Conservation (phyloP, 2,113 vertebrate genomes). For the Saccopteryx leptura region DNA sequence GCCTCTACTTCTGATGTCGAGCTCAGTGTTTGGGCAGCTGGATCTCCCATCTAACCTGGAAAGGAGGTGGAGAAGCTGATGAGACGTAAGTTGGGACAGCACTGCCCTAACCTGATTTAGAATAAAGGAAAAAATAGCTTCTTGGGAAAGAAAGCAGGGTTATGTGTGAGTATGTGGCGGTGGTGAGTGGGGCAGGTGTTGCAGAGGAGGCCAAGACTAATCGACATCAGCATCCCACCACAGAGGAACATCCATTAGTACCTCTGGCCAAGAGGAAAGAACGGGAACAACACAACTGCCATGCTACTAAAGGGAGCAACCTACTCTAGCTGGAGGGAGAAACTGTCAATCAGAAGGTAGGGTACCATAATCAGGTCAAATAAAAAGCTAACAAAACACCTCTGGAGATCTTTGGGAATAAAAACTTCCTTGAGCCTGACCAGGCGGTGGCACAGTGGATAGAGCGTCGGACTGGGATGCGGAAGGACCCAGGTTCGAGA, state of each 20-base stretch:
- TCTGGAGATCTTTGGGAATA: constrained; percentile 16
- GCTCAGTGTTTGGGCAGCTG: not conserved
- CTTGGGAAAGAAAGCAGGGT: not conserved
- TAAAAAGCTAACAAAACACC: constrained; percentile 47
- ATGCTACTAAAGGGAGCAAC: not conserved
- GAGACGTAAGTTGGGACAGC: not conserved
- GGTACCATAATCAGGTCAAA: not conserved
- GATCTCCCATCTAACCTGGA: constrained; percentile 60
- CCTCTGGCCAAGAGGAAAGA: not conserved
- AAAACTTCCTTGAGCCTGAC: constrained; percentile 12
- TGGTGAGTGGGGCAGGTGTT: not conserved
- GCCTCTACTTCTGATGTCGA: constrained; percentile 35
- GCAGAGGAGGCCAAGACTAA: not conserved
- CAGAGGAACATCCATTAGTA: not conserved
- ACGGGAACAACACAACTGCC: not conserved
- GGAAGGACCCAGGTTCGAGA: no score
- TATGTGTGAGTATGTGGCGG: not conserved
- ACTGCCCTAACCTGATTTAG: not conserved
- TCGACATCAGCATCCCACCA: not conserved
- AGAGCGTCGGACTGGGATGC: no score
- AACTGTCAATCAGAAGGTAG: not conserved
- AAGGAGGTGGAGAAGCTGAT: constrained; percentile 53
- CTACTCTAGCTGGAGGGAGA: constrained; percentile 22
- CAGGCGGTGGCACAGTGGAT: no score
- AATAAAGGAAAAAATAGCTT: constrained; percentile 12